These are phyloP conservation scores for Agrilus planipennis DNA, from an alignment of 1,140 invertebrate genomes.

Conservation along the genomic window DNA sequence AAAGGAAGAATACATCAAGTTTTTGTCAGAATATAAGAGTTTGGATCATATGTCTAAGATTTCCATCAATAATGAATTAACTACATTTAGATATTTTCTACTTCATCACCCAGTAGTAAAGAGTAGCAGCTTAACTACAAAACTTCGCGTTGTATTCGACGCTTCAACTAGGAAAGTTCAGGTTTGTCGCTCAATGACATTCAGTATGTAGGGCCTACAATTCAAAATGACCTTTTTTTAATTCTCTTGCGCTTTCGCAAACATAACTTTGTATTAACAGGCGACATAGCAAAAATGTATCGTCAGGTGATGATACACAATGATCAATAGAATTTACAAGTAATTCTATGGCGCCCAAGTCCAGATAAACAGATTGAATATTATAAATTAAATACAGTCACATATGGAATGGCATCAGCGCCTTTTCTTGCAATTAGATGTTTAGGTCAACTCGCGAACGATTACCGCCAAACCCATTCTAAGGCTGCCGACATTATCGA, in stretches of 20 bases:
- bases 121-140: conserved; percentile 6
- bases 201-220: not conserved
- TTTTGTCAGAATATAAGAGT: conserved; percentile 7
- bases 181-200: conserved; percentile 25
- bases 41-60: conserved; percentile 2
- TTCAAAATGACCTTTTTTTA: not conserved
- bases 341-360: too few relatives aligned
- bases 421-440: too few relatives aligned
- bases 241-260: not conserved
- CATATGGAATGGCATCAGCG: too few relatives aligned
- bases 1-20: not conserved
- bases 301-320: too few relatives aligned
- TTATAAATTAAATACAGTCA: too few relatives aligned
- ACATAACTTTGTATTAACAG: not conserved
- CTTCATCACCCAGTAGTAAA: conserved; percentile 8
- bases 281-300: too few relatives aligned
- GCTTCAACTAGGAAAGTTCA: conserved; percentile 22
- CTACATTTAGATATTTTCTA: not conserved
- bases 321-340: too few relatives aligned
- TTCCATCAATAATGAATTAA: not conserved
- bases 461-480: too few relatives aligned
- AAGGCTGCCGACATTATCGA: too few relatives aligned
- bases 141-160: conserved; percentile 30
- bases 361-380: too few relatives aligned
- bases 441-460: too few relatives aligned